A percentile compares a stretch with the other conserved stretches of the same genome.
Conservation (phyloP, 2,797 vertebrate genomes). For the Numenius phaeopus region DNA sequence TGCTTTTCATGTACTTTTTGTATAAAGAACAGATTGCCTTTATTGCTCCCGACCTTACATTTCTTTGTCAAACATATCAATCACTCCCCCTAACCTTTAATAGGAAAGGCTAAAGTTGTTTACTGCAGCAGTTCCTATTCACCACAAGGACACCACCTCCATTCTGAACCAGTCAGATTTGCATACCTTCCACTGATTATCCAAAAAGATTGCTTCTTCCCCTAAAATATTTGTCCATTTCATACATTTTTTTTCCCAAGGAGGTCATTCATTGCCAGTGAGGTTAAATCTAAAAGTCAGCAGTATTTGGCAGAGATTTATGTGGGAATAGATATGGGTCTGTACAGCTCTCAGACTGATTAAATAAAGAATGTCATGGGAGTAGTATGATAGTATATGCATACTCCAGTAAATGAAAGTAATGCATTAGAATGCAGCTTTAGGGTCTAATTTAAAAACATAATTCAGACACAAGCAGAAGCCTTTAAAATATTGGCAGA, state of each 20-base stretch:
- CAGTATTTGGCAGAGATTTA: conserved; percentile 71
- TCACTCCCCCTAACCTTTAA: conserved; percentile 57
- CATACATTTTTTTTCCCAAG: conserved; percentile 10
- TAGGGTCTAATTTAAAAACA: conserved; percentile 79
- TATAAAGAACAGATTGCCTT: conserved; percentile 54
- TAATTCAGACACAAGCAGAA: conserved; percentile 79
- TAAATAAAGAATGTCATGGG: conserved; percentile 80
- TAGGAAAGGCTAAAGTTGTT: conserved; percentile 58
- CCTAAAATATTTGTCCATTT: conserved; percentile 40
- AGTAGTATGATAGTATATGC: conserved; percentile 72
- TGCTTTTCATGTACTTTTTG: conserved; percentile 53
- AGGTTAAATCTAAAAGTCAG: conserved; percentile 75
- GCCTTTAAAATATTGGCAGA: conserved; percentile 82
- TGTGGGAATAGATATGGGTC: conserved; percentile 70
- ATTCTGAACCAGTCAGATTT: conserved; percentile 15
- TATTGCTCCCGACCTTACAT: conserved; percentile 57
- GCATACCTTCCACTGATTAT: conserved; percentile 17
- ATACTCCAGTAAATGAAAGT: conserved; percentile 81
- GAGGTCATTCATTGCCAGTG: conserved; percentile 59
- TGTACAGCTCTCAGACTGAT: conserved; percentile 84
- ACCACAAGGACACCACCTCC: conserved; percentile 42
- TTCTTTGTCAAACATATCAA: conserved; percentile 60
- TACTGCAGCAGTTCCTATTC: conserved; percentile 26
- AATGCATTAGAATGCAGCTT: conserved; percentile 77
- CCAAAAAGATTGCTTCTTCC: neutral